phyloP scores from a whole-genome alignment of 2,113 vertebrate species.

The Sterna hirundo region DNA sequence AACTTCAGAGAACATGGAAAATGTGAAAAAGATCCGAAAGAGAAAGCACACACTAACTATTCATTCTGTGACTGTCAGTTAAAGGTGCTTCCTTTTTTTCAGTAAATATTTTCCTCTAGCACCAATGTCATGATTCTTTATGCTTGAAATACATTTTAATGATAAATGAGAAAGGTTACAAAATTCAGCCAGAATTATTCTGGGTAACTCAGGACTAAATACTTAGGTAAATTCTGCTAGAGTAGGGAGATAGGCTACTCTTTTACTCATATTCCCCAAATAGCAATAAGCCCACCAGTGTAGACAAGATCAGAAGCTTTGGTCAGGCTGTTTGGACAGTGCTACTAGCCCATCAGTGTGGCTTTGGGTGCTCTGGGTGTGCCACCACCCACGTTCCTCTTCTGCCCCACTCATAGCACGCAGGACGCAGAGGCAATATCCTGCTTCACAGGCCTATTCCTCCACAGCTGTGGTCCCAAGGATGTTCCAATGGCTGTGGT shows the following conservation, averaged over 20 bases:
- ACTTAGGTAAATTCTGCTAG: not conserved
- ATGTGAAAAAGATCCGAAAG: not conserved
- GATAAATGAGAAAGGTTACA: not conserved
- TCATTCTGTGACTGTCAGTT: not conserved
- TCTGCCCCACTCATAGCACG: not conserved
- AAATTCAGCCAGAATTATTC: not conserved
- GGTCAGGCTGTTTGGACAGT: not conserved
- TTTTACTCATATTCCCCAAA: not conserved
- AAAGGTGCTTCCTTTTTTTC: not conserved
- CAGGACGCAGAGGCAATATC: not conserved
- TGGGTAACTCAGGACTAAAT: not conserved
- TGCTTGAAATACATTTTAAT: not conserved
- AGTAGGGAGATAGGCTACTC: not conserved
- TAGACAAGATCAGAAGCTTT: not conserved
- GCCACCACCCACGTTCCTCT: not conserved
- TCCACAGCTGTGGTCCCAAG: not conserved
- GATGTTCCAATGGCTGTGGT: not conserved
- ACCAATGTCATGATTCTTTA: not conserved
- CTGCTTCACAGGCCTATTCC: not conserved
- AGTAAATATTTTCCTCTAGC: not conserved
- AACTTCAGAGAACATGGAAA: not conserved
- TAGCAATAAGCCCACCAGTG: not conserved
- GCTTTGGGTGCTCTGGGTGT: not conserved
- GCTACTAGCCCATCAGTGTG: not conserved
- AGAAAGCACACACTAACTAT: not conserved